Conservation (phyloP, 2,888 invertebrate genomes). For the Ophonus ardosiacus region DNA sequence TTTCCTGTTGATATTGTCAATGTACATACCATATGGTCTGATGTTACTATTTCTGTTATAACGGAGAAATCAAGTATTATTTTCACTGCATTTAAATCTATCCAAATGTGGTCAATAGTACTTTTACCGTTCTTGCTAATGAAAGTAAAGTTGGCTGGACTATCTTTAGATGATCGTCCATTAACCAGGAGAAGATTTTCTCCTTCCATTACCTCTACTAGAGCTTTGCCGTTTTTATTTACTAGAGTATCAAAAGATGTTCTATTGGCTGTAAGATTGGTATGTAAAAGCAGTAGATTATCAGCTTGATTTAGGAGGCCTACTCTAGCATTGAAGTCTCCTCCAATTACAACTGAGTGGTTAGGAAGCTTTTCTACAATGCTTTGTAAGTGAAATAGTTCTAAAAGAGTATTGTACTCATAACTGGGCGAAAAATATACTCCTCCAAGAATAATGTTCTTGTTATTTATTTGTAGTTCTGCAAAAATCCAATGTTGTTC, state of each 20-base stretch:
- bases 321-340: too few relatives aligned
- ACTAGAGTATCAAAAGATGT: constrained; percentile 1
- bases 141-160: not conserved
- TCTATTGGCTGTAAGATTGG: not conserved
- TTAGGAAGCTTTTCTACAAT: too few relatives aligned
- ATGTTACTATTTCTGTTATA: not conserved
- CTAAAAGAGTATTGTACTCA: too few relatives aligned
- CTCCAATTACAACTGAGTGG: too few relatives aligned
- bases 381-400: too few relatives aligned
- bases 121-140: not conserved
- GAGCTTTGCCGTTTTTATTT: constrained; percentile 53
- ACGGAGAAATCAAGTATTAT: not conserved
- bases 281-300: too few relatives aligned
- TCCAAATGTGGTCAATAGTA: not conserved
- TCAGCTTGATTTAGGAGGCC: too few relatives aligned
- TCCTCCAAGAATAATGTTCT: not conserved
- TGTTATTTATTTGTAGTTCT: not conserved
- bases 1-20: not conserved
- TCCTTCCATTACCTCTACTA: constrained; percentile 65
- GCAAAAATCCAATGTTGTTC: constrained; percentile 5
- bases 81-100: not conserved
- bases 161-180: not conserved
- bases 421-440: not conserved
- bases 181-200: not conserved
- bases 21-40: not conserved